These are phyloP conservation scores for Ochropleura leucogaster DNA, from an alignment of 2,888 invertebrate species.

Conservation along the genomic window DNA sequence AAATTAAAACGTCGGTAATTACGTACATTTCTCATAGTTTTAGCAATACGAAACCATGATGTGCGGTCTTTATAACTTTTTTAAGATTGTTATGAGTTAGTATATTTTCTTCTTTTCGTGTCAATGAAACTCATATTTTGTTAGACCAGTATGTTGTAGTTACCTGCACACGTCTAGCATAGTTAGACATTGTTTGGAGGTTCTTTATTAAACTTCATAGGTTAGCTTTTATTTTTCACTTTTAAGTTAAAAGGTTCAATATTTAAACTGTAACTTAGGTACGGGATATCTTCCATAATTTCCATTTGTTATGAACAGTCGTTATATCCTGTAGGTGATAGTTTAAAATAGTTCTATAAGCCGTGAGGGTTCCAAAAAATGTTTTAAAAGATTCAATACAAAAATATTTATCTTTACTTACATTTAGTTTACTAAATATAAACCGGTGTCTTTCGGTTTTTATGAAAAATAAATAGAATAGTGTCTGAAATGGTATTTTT, in stretches of 20 bases:
- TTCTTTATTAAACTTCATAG: not conserved
- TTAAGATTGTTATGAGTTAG: not conserved
- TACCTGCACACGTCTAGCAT: too few species aligned
- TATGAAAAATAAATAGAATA: not conserved
- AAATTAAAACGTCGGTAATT: not conserved
- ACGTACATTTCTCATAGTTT: not conserved
- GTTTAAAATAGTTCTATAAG: too few species aligned
- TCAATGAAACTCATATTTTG: too few species aligned
- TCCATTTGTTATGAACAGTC: too few species aligned
- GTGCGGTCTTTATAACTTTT: not conserved
- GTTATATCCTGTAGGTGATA: too few species aligned
- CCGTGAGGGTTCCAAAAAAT: too few species aligned
- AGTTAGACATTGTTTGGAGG: not conserved
- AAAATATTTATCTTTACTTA: not conserved
- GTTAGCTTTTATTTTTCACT: not conserved
- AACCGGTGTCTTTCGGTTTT: not conserved
- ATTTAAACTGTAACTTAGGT: too few species aligned
- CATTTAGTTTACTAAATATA: not conserved
- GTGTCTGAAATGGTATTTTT: too few species aligned
- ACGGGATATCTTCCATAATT: too few species aligned
- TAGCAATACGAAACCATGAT: not conserved
- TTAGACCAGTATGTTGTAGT: too few species aligned
- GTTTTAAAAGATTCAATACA: too few species aligned
- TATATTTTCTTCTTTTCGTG: too few species aligned
- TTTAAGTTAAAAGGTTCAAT: not conserved